Percentiles rank a stretch among this genome's conserved stretches.
These are phyloP conservation scores for Aspidiotus rigidus DNA, from an alignment of 2,888 invertebrate species.

Conservation along the genomic window DNA sequence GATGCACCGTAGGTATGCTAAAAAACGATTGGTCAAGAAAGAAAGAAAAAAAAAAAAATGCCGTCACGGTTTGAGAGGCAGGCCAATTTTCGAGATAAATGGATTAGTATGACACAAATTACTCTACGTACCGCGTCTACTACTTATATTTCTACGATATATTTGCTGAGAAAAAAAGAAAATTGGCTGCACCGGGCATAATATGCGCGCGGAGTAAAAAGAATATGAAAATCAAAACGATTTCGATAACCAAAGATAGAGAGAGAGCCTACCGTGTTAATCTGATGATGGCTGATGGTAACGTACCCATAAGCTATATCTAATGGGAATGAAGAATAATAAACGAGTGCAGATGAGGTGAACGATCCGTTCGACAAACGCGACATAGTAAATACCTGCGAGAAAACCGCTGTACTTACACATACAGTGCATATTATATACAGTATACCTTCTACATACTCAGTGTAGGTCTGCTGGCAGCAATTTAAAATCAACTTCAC, in stretches of 20 bases:
- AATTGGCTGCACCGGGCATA: no score
- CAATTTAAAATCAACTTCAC: no score
- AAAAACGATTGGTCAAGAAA: conserved; percentile 1
- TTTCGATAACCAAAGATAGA: conserved; percentile 2
- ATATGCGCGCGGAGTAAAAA: background rate
- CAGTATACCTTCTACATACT: no score
- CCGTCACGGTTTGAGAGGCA: conserved; percentile 1
- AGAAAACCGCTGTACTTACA: no score
- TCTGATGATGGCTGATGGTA: background rate
- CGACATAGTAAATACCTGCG: no score
- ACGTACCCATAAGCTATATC: background rate
- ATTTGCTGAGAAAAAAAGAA: background rate
- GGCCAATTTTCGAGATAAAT: background rate
- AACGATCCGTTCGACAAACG: background rate
- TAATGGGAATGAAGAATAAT: background rate
- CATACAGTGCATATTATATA: no score
- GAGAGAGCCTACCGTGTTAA: background rate
- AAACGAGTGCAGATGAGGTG: background rate
- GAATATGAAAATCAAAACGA: background rate
- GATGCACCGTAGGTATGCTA: background rate
- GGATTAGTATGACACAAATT: conserved; percentile 1
- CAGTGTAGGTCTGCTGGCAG: no score
- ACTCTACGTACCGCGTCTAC: no score
- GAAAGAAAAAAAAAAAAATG: conserved; percentile 1
- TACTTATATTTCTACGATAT: background rate